Conservation (phyloP, 2,113 vertebrate genomes). For the Rhabdornis inornatus region DNA sequence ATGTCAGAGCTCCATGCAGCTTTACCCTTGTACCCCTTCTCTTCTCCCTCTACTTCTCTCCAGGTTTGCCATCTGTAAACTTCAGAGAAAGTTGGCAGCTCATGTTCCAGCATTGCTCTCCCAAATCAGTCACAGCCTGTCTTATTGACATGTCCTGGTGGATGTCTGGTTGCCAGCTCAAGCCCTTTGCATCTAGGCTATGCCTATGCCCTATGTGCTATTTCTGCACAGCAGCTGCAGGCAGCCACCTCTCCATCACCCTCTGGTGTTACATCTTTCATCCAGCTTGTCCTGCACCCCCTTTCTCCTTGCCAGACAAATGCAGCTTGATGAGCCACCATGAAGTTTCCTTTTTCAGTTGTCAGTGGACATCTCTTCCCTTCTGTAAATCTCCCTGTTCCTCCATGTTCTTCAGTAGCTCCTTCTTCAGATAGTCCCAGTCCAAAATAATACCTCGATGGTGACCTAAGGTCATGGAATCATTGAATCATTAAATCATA, state of each 20-base stretch:
- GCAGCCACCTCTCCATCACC: neutral
- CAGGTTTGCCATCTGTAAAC: neutral
- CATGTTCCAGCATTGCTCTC: accelerated
- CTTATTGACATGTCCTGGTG: neutral
- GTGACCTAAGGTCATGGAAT: neutral
- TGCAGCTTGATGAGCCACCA: neutral
- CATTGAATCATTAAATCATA: too few species aligned
- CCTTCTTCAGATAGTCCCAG: neutral
- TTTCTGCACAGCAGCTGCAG: neutral
- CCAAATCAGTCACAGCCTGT: neutral
- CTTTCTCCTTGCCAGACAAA: neutral
- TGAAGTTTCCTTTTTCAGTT: neutral
- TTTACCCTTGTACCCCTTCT: neutral
- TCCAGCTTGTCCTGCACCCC: neutral
- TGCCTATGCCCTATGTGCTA: neutral
- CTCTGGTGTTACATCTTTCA: neutral
- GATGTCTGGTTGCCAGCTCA: neutral
- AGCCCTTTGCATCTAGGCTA: neutral
- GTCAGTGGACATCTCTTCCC: neutral
- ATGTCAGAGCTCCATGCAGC: neutral
- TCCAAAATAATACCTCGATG: neutral
- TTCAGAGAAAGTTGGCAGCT: neutral
- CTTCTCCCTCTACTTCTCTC: neutral
- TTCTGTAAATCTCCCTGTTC: neutral
- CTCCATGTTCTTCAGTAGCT: neutral